Evolutionary conservation across 1,140 invertebrate species (phyloP).

Genomic region (Aphaenogaster ashmeadi): DNA sequence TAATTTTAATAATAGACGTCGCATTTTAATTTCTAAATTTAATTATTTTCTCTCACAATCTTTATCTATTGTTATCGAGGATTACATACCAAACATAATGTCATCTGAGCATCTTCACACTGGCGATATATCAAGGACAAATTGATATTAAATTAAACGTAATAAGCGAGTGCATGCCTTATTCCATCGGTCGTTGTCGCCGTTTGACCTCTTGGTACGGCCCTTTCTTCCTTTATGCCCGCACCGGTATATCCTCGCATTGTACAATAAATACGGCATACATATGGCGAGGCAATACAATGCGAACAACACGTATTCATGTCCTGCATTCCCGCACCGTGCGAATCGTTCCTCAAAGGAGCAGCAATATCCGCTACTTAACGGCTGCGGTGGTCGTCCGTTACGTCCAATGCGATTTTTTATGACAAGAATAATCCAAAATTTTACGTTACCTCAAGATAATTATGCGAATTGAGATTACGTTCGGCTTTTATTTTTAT

Average conservation of each 20-base stretch:
- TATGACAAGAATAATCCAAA: neutral
- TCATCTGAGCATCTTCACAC: neutral
- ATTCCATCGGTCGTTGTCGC: neutral
- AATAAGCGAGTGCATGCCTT: neutral
- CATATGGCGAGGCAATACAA: conserved; percentile 40
- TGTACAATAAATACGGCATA: conserved; percentile 35
- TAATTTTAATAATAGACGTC: neutral
- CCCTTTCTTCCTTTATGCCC: conserved; percentile 34
- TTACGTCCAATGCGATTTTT: neutral
- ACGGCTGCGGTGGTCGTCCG: neutral
- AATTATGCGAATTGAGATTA: neutral
- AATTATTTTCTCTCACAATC: neutral
- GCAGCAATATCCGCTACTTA: conserved; percentile 41
- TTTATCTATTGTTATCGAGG: neutral
- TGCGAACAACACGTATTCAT: conserved; percentile 62
- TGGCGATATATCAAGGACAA: neutral
- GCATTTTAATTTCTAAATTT: neutral
- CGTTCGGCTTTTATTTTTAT: neutral
- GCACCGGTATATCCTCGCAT: conserved; percentile 24
- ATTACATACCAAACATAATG: neutral
- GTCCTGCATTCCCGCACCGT: conserved; percentile 61
- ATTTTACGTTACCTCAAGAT: neutral
- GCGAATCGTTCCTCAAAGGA: conserved; percentile 51
- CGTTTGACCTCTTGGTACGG: conserved; percentile 6
- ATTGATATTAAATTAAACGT: conserved; percentile 15